Evolutionary conservation across 2,888 invertebrate species (phyloP).

Genomic region (Nomada fucata): DNA sequence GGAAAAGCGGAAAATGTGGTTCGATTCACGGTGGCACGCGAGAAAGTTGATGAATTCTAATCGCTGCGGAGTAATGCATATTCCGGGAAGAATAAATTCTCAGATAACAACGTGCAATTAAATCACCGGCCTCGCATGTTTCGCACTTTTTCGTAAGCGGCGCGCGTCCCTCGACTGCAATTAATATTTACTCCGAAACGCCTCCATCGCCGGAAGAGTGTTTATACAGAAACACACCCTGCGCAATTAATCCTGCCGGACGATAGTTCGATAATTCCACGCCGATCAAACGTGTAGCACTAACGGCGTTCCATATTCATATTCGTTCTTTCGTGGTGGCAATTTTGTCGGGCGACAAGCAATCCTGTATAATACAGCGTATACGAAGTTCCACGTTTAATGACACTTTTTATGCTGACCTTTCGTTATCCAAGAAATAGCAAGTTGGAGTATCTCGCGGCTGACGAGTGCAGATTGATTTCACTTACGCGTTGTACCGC

Average conservation of each 20-base stretch:
- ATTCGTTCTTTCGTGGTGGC: not conserved
- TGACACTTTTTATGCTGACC: no score
- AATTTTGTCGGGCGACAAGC: constrained; percentile 9
- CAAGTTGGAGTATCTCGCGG: no score
- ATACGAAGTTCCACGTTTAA: not conserved
- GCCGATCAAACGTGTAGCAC: constrained; percentile 31
- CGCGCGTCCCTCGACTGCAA: constrained; percentile 21
- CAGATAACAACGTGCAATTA: constrained; percentile 65
- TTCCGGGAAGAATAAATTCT: constrained; percentile 60
- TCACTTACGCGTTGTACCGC: no score
- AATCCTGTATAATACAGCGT: constrained; percentile 13
- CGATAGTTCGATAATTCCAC: constrained; percentile 48
- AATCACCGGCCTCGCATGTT: constrained; percentile 56
- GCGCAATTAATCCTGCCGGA: constrained; percentile 44
- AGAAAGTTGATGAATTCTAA: constrained; percentile 63
- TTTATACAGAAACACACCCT: constrained; percentile 33
- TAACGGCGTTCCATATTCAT: constrained; percentile 33
- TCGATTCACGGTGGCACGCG: constrained; percentile 46
- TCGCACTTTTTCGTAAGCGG: constrained; percentile 12
- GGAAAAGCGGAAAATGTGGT: constrained; percentile 6
- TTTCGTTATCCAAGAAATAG: no score
- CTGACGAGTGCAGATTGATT: no score
- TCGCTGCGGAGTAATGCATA: constrained; percentile 59
- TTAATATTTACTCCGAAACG: constrained; percentile 55
- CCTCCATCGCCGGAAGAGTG: constrained; percentile 29